A percentile compares a stretch with the other conserved stretches of the same genome.
Evolutionary conservation across 2,797 vertebrate species (phyloP).

Genomic region (Heteromormyrus szaboi): DNA sequence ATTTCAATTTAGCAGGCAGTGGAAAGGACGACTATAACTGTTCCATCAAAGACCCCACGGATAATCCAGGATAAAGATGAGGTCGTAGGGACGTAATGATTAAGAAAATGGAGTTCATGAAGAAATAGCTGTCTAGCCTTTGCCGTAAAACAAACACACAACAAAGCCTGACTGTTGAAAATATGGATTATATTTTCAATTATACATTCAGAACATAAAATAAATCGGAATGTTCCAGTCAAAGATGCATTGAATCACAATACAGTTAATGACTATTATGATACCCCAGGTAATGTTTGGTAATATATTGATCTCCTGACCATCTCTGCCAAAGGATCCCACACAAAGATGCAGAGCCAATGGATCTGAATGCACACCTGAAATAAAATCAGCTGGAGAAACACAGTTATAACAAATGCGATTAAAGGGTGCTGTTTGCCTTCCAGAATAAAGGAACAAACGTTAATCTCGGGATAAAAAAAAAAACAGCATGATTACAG

Average conservation of each 20-base stretch:
- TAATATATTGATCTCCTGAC: neutral
- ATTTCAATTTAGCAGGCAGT: constrained; percentile 51
- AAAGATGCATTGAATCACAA: neutral
- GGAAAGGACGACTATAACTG: neutral
- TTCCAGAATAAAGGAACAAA: neutral
- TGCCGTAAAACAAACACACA: constrained; percentile 4
- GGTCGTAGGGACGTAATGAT: constrained; percentile 24
- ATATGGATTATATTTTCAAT: neutral
- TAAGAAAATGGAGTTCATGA: constrained; percentile 42
- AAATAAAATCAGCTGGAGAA: neutral
- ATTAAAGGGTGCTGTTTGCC: constrained; percentile 10
- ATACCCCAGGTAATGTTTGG: neutral
- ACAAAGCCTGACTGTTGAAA: neutral
- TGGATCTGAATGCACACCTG: neutral
- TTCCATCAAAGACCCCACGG: constrained; percentile 44
- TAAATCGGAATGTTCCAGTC: neutral
- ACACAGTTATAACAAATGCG: neutral
- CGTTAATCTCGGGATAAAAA: neutral
- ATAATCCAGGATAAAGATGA: constrained; percentile 27
- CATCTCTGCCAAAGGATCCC: neutral
- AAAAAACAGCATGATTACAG: neutral
- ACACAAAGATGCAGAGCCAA: neutral
- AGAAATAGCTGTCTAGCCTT: constrained; percentile 32
- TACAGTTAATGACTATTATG: neutral
- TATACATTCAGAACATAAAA: neutral